These are phyloP conservation scores for Tupiocoris notatus DNA, from an alignment of 2,888 invertebrate species.

Conservation along the genomic window DNA sequence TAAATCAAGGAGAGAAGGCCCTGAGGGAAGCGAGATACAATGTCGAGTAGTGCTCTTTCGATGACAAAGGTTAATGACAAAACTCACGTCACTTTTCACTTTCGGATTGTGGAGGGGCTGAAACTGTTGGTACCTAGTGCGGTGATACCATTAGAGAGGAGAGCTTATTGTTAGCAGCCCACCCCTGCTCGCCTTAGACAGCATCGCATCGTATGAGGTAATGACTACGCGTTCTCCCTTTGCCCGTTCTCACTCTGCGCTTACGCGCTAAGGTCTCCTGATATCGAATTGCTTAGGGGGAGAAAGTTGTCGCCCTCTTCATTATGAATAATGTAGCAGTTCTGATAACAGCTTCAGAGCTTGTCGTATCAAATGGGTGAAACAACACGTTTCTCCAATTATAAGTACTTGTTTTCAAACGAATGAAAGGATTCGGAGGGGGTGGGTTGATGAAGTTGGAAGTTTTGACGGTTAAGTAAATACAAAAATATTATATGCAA, in stretches of 20 bases:
- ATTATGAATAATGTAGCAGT: too few relatives aligned
- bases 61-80: constrained; percentile 13
- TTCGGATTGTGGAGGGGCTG: background rate
- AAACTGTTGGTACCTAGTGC: background rate
- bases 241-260: background rate
- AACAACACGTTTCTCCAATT: too few relatives aligned
- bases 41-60: background rate
- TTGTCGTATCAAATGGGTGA: too few relatives aligned
- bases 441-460: too few relatives aligned
- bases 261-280: background rate
- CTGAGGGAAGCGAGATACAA: background rate
- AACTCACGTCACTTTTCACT: background rate
- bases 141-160: background rate
- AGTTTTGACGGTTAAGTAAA: too few relatives aligned
- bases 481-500: too few relatives aligned
- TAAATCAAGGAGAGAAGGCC: background rate
- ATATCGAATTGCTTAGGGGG: background rate
- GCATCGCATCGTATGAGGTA: background rate
- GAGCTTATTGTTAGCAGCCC: constrained; percentile 11
- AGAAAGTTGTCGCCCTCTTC: background rate
- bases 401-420: too few relatives aligned
- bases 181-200: background rate
- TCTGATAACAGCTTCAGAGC: background rate
- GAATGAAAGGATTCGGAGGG: too few relatives aligned
- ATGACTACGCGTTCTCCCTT: constrained; percentile 1